A percentile compares a stretch with the other conserved stretches of the same genome.
Evolutionary conservation across 37 sponge, comb jelly and placozoan species (phyloP).

Genomic region (Geodia barretti): DNA sequence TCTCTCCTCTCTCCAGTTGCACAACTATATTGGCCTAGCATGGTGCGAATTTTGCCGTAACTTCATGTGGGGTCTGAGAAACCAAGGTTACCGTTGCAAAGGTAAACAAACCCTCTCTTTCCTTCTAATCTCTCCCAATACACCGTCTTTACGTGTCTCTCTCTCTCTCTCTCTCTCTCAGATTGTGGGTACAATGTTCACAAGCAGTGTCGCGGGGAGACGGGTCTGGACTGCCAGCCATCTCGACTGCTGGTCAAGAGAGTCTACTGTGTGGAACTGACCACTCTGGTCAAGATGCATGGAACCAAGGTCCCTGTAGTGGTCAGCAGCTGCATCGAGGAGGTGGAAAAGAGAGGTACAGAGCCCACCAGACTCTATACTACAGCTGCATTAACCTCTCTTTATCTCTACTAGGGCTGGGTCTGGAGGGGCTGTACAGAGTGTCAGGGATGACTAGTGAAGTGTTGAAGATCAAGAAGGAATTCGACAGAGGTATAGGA

Average conservation of each 20-base stretch:
- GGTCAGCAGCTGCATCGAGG: constrained; percentile 70
- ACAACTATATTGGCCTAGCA: constrained; percentile 42
- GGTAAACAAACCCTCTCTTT: constrained; percentile 28
- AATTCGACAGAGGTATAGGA: constrained; percentile 75
- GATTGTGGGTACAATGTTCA: constrained; percentile 89
- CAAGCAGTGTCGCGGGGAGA: constrained; percentile 79
- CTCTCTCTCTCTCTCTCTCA: neutral
- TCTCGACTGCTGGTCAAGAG: constrained; percentile 68
- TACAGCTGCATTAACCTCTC: neutral
- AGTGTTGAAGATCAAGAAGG: constrained; percentile 57
- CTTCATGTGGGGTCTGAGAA: constrained; percentile 94
- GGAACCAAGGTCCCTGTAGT: constrained; percentile 80
- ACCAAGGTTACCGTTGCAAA: constrained; percentile 88
- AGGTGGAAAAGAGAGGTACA: constrained; percentile 80
- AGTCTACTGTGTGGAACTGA: constrained; percentile 91
- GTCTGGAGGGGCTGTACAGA: constrained; percentile 72
- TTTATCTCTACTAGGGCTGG: constrained; percentile 46
- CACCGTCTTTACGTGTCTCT: neutral
- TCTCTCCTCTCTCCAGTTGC: constrained; percentile 36
- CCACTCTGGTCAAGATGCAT: constrained; percentile 79
- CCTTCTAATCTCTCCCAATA: too few species aligned
- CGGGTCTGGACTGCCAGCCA: constrained; percentile 68
- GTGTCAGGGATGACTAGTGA: constrained; percentile 71
- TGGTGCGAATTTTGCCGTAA: constrained; percentile 94
- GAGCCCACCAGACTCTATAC: neutral